These are phyloP conservation scores for Nephotettix cincticeps DNA, from an alignment of 1,140 invertebrate species.

Conservation along the genomic window DNA sequence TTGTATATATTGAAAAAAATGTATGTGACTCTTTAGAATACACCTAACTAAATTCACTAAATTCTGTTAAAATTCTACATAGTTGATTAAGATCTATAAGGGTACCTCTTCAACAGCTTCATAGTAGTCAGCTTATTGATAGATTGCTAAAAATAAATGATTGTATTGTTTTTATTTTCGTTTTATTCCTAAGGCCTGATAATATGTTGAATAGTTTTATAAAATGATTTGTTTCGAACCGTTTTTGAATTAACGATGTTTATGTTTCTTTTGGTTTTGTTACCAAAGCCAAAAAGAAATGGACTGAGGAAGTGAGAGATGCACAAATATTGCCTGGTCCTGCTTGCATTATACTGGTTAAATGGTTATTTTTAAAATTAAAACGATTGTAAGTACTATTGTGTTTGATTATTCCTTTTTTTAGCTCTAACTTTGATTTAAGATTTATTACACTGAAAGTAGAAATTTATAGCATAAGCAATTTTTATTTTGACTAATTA, in stretches of 20 bases:
- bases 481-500: too few relatives aligned
- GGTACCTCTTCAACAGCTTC: background rate
- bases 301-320: background rate
- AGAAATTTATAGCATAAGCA: too few relatives aligned
- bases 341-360: background rate
- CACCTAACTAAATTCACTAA: too few relatives aligned
- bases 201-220: background rate
- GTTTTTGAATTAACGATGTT: background rate
- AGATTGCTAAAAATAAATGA: background rate
- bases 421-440: too few relatives aligned
- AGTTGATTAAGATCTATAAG: background rate
- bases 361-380: conserved; percentile 3
- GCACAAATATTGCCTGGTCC: background rate
- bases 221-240: too few relatives aligned
- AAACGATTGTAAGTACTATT: too few relatives aligned
- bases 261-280: conserved; percentile 2
- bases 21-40: too few relatives aligned
- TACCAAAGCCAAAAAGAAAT: background rate
- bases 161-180: background rate
- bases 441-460: too few relatives aligned
- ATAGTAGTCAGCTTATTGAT: background rate
- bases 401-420: too few relatives aligned
- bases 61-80: background rate
- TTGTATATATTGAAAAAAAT: too few relatives aligned
- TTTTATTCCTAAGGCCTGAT: too few relatives aligned